Base-by-base conservation (phyloP, 2,888 invertebrate genomes). In the Hirtodrosophila confusa region DNA sequence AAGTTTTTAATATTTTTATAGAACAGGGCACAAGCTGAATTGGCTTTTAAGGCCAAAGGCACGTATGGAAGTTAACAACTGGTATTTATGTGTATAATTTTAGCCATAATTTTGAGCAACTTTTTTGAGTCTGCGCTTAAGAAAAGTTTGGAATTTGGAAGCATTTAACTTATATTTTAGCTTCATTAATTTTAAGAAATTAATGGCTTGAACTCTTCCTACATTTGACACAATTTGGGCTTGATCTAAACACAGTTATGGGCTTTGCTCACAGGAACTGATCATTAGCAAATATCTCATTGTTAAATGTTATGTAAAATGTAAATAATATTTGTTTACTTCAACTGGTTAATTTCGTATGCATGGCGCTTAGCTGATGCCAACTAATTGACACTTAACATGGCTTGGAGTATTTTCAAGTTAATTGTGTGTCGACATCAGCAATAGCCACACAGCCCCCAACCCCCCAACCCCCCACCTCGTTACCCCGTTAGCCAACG, bases 341-440 rank as follows among this genome's bases (percentile, higher is more conserved):
- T 79, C 62, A 65, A 37, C 50, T 64, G 41, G 37, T 63, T 56
- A 56, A 71, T 71, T 71, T 75, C 24, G 80, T 65, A 71, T 79
- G 54, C 80, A 76, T 68, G 84, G 77, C 84, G 68, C 63, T 79
- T 62, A 61, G 79, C 58, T 63, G 76, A 61, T 79, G 78, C 58
- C 63, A 68, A 58, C 89, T 84, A 88, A 84, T 84, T 84, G 89
- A 84, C 84, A 84, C 88, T 87, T 78, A 78, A 88, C 83, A 84
- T 73, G 78, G 78, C 78, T 87, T 69, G 62, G 62, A 85, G 89
- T 87, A 88, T 84, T 84, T 84, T 69, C 58, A 68, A 80, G 71
- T 87, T 84, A 84, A 84, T 84, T 84, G 83, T 80, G 75, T 88
- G 88, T 83, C 88, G 88, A 77, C 78, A 78, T 88, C 87, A 67